Conservation (phyloP, 2,113 vertebrate genomes). For the Podilymbus podiceps region DNA sequence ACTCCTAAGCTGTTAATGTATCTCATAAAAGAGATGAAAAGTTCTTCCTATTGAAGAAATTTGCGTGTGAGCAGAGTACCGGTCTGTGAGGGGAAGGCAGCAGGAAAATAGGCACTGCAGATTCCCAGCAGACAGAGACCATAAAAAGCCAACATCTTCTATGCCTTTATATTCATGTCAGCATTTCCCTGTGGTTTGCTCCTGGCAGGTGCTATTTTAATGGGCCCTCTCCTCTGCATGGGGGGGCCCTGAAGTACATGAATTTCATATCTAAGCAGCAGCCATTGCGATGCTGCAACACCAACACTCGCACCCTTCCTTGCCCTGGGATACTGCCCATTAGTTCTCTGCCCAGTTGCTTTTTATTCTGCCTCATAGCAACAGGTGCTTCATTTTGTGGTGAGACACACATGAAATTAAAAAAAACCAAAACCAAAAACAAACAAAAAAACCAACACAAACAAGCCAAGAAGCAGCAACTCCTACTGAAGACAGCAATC, state of each 20-base stretch:
- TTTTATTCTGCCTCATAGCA: neutral
- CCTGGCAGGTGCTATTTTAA: neutral
- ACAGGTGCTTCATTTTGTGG: neutral
- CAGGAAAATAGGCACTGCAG: neutral
- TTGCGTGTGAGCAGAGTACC: neutral
- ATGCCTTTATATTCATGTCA: neutral
- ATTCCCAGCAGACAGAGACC: neutral
- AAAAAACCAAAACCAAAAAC: neutral
- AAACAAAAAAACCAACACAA: too few species aligned
- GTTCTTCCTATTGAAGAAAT: neutral
- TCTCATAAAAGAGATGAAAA: neutral
- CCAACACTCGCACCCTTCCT: neutral
- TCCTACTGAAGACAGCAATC: neutral
- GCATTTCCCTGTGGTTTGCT: neutral
- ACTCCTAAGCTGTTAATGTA: neutral
- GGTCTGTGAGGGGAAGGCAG: neutral
- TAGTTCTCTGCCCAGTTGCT: neutral
- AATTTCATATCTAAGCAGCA: neutral
- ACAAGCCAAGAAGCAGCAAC: neutral
- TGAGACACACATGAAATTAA: neutral
- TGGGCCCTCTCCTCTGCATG: neutral
- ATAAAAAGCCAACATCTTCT: neutral
- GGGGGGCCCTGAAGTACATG: neutral
- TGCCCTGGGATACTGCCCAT: neutral
- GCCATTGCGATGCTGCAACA: fast-evolving